Base-by-base conservation (phyloP, 2,888 invertebrate genomes). In the Noctua comes region DNA sequence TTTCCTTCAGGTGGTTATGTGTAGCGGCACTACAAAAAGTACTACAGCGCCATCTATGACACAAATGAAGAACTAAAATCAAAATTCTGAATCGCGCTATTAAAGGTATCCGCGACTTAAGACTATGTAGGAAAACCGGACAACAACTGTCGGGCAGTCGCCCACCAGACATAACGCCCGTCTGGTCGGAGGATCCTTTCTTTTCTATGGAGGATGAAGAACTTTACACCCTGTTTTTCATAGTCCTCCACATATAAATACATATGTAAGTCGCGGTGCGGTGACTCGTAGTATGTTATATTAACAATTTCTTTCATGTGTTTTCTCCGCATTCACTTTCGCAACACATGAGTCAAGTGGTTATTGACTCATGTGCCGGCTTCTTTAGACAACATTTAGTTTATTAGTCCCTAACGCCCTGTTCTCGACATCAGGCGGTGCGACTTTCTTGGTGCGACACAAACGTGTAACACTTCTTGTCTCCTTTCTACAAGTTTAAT, bases 401-500 rank as follows among this genome's bases (percentile, higher is more conserved):
- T 84, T 80, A 81, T 87, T 76, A 68, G 75, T 83, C 76, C 71
- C 79, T 51, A 77, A 77, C 48, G 7, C 48, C 48, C 21, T 6
- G 7, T 48, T 18, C 6, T 18, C 48, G 21, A 48, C 48, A 7
- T 48, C 48, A 21, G 21, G 48, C 21, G 48, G 48, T 21, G 48
- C 48, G 24, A 54, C 24, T 54, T 54, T 54, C 21, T 21, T 51
- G 0, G 21, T 21, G 48, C 18, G 48, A 51, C 7, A 51, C 48
- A 18, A 5, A 18, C 51, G 51, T 21, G 7, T 51, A 21, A 21
- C 21, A 51, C 21, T 21, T 51, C 7, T 51, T 51, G 21, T 21
- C 7, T 21, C 51, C 21, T 51, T 51, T 1, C 10, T 10, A 43
- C 43, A 43, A 21, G 18, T 46, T 51, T 51, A 21, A 51, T 21